Conservation (phyloP, 2,113 vertebrate genomes). For the Fulmarus glacialis region DNA sequence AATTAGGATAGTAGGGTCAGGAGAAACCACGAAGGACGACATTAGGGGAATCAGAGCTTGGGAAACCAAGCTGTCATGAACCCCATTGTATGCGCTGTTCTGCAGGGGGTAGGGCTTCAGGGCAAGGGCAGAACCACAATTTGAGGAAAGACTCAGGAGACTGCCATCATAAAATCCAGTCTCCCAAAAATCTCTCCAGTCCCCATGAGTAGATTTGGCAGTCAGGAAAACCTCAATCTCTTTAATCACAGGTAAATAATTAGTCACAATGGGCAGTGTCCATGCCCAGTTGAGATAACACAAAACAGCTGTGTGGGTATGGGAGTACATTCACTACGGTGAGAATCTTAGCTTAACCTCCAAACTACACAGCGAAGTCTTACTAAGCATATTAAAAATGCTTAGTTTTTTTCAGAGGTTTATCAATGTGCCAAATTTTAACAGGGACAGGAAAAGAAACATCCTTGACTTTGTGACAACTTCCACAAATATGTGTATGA, state of each 20-base stretch:
- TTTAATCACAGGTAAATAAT: not conserved
- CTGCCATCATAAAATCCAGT: not conserved
- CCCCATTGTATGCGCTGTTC: accelerated
- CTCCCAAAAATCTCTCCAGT: not conserved
- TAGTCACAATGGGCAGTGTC: not conserved
- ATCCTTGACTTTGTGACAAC: not conserved
- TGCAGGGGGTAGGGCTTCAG: not conserved
- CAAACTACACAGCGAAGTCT: not conserved
- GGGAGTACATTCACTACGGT: not conserved
- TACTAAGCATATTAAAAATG: not conserved
- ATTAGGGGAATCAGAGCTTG: not conserved
- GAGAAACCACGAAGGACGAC: not conserved
- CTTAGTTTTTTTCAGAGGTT: not conserved
- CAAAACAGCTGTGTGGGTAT: not conserved
- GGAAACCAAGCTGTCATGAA: not conserved
- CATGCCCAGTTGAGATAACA: not conserved
- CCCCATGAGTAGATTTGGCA: not conserved
- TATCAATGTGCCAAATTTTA: not conserved
- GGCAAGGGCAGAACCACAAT: not conserved
- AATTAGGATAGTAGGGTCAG: not conserved
- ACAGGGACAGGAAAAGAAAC: not conserved
- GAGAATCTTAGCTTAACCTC: not conserved
- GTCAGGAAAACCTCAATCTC: not conserved
- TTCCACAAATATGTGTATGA: accelerated
- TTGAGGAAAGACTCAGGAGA: not conserved